phyloP scores from a whole-genome alignment of 2,888 invertebrate genomes.

The Micoletzkya japonica region DNA sequence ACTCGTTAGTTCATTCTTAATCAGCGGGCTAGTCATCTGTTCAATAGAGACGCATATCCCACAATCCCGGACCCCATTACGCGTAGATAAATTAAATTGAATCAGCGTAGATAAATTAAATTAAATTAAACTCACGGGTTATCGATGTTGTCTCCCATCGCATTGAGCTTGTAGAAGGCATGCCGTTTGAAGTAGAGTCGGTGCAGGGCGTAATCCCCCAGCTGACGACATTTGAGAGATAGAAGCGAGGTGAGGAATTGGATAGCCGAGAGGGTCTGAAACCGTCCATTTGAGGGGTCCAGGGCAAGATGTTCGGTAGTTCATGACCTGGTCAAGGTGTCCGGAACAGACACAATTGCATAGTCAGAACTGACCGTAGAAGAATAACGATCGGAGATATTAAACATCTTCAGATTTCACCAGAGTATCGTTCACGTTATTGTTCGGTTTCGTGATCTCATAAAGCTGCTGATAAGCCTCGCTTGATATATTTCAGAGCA shows the following conservation, averaged over 20 bases:
- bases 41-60: too few species aligned
- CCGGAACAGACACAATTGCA: background rate
- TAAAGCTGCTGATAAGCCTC: too few species aligned
- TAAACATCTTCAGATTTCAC: background rate
- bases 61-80: too few species aligned
- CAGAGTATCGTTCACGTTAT: too few species aligned
- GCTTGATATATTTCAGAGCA: too few species aligned
- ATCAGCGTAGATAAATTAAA: background rate
- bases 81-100: background rate
- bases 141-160: slow-evolving; percentile 66
- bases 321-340: too few species aligned
- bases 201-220: slow-evolving; percentile 67
- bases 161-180: slow-evolving; percentile 68
- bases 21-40: too few species aligned
- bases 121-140: slow-evolving; percentile 67
- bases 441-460: too few species aligned
- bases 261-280: slow-evolving; percentile 67
- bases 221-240: slow-evolving; percentile 68
- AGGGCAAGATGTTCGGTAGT: too few species aligned
- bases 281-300: slow-evolving; percentile 19
- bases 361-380: background rate
- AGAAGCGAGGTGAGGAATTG: slow-evolving; percentile 67
- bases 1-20: too few species aligned
- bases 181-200: slow-evolving; percentile 68
- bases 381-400: background rate